Base-by-base conservation (phyloP, 2,888 invertebrate genomes). In the Cantharis flavilabris region DNA sequence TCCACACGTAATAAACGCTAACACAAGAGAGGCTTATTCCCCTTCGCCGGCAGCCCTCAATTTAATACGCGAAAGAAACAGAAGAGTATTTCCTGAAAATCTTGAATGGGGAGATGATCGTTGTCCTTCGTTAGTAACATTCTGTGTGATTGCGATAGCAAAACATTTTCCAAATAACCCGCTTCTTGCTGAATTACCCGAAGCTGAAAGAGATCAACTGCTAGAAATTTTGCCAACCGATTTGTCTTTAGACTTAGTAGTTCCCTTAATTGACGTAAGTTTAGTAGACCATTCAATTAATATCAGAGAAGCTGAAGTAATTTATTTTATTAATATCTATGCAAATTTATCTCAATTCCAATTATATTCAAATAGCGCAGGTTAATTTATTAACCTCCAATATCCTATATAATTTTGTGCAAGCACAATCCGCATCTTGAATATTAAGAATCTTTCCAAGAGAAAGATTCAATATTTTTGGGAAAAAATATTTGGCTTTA, bases 181-280 rank as follows among this genome's bases (percentile, higher is more conserved):
- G 69, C 88, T 92, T n/a, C 86, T 93, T 1, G 84, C 90, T 13
- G 87, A 86, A 74, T 87, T 93, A 49, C 89, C 92, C 11, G 90
- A 90, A 81, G 89, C 89, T 78, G 93, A 93, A 83, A 86, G 90
- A 33, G 90, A 92, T 81, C 88, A 90, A 74, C 86, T 94, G 2
- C 89, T 93, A 86, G 93, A 93, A 87, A 87, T 92, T 75, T 89
- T 91, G 80, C 91, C 93, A 1, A 89, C 90, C 2, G 89, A 91
- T 84, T 89, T 93, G 75, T 91, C 92, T 2, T 87, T 93, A 62
- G 90, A 90, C 77, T 86, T 89, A 76, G 90, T 90, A 63, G 90
- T 92, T 3, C 91, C 90, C 3, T 81, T 88, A 14, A 91, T 92
- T 62, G 88, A 89, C 85, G 91, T 91, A 84, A 81, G 81, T 71